Evolutionary conservation across 2,888 invertebrate genomes (phyloP).

Genomic region (Coecobrya sp.): DNA sequence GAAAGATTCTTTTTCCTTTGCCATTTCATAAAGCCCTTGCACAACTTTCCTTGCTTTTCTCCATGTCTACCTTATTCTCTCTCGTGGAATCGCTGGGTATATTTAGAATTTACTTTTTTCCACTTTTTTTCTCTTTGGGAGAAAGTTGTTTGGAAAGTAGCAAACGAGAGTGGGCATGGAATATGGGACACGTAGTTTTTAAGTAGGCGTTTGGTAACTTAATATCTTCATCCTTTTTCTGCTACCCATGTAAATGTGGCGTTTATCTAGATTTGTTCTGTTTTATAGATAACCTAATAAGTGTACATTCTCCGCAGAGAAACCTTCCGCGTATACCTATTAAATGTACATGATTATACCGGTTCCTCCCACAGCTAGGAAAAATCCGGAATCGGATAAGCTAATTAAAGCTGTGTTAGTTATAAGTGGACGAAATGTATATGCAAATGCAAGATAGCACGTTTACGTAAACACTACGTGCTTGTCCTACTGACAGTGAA

Average conservation of each 20-base stretch:
- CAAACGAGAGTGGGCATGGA: conserved; percentile 13
- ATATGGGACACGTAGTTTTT: conserved; percentile 27
- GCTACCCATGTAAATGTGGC: neutral
- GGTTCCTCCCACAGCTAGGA: conserved; percentile 1
- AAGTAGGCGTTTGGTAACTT: conserved; percentile 53
- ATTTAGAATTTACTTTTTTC: conserved; percentile 43
- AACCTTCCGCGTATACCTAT: neutral
- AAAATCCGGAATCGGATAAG: conserved; percentile 48
- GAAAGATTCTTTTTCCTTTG: conserved; percentile 3
- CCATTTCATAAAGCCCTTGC: conserved; percentile 8
- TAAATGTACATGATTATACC: neutral
- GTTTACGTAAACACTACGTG: conserved; percentile 29
- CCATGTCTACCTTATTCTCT: neutral
- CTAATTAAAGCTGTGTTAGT: conserved; percentile 54
- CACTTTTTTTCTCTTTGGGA: neutral
- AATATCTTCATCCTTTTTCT: conserved; percentile 18
- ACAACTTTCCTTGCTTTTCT: neutral
- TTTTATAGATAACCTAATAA: neutral
- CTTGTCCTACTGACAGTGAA: conserved; percentile 19
- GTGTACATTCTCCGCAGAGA: neutral
- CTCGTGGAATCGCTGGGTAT: neutral
- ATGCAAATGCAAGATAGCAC: neutral
- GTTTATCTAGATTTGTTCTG: neutral
- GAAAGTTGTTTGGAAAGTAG: conserved; percentile 18
- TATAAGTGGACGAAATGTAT: neutral